phyloP scores from a whole-genome alignment of 2,113 vertebrate species.

The Caracal caracal region DNA sequence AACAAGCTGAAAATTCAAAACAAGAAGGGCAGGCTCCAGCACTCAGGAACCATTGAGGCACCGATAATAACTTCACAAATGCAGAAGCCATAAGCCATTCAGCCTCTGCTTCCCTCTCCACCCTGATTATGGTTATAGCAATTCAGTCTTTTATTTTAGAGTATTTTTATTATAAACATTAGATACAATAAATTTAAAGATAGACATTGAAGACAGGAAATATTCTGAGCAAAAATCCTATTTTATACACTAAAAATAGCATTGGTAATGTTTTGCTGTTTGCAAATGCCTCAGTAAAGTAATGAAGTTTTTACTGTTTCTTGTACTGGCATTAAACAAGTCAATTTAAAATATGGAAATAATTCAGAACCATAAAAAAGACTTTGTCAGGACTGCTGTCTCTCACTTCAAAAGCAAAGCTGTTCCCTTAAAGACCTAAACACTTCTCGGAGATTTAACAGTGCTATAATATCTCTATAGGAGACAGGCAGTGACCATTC shows the following conservation, averaged over 20 bases:
- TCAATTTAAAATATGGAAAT: conserved; percentile 44
- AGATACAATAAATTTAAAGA: not conserved
- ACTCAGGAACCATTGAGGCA: not conserved
- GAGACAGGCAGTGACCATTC: not conserved
- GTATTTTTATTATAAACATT: not conserved
- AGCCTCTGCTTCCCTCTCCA: not conserved
- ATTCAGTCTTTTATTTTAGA: not conserved
- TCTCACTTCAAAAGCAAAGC: conserved; percentile 12
- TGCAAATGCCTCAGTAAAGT: not conserved
- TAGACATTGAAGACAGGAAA: not conserved
- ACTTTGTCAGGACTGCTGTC: not conserved
- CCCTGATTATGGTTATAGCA: not conserved
- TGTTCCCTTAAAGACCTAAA: not conserved
- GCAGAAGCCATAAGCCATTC: not conserved
- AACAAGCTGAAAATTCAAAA: not conserved
- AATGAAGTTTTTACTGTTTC: not conserved
- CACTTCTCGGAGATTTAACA: not conserved
- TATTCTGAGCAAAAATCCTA: not conserved
- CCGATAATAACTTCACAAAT: not conserved
- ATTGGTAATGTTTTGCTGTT: not conserved
- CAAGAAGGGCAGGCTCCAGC: not conserved
- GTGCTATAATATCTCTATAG: not conserved
- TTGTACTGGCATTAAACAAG: not conserved
- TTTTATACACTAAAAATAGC: not conserved
- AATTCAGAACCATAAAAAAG: not conserved